Base-by-base conservation (phyloP, 2,888 invertebrate species). In the Lasioglossum pauxillum region DNA sequence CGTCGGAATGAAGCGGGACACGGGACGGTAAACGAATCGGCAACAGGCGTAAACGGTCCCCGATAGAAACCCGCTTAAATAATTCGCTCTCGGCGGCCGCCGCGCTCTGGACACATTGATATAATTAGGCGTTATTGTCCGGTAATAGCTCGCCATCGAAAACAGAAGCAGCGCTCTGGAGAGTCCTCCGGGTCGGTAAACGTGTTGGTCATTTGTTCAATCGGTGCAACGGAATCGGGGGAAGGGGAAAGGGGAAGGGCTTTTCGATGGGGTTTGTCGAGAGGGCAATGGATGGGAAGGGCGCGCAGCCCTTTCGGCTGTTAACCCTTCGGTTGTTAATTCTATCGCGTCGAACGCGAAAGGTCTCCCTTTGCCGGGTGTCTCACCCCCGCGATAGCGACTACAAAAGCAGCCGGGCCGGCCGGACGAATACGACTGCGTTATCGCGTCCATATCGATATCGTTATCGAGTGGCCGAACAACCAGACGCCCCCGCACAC, bases 301-400 rank as follows among this genome's bases (percentile, higher is more conserved):
- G 16, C 41, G 44, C 5, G 44, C 60, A 64, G 69, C 23, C 46
- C 67, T 67, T 19, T 5, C 19, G n/a, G 82, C 14, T 1, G 41
- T 69, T 69, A 69, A 31, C 84, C 84, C 75, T 72, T 75, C 38
- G 73, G 23, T 53, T 38, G 77, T 84, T 85, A 84, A 83, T 84
- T 80, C 74, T 71, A 77, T 64, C 74, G 76, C 74, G 49, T 75
- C 41, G 84, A 77, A 74, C 71, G 75, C 60, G 41, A 75, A 77
- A 80, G 76, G 44, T 80, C 76, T 57, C 76, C 79, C 69, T 71
- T 77, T 77, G 46, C 1, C 75, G 19, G 16, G 14, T n/a, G 31
- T 75, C 44, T 57, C 75, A 16, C 44, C 46, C n/a, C 19, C 81
- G 46, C 71, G n/a, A 49, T 82, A 78, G 72, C 60, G 49, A 57